phyloP scores from a whole-genome alignment of 2,797 vertebrate genomes.

The Hoplostethus mediterraneus region DNA sequence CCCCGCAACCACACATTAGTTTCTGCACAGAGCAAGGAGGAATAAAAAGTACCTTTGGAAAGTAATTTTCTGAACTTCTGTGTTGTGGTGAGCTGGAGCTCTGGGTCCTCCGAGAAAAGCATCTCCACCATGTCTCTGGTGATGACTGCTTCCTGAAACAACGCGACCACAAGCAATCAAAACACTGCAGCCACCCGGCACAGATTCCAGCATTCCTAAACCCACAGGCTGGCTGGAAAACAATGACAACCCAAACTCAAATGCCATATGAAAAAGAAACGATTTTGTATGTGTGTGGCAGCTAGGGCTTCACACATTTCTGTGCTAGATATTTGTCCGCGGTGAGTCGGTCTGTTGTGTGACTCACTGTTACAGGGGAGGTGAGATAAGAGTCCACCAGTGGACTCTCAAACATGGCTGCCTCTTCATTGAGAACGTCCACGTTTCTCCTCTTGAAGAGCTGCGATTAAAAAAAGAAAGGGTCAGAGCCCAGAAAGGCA shows the following conservation, averaged over 20 bases:
- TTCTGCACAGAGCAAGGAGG: background rate
- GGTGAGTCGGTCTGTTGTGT: background rate
- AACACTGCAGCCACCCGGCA: conserved; percentile 7
- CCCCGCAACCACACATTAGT: background rate
- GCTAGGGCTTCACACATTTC: no score
- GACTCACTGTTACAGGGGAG: conserved; percentile 89
- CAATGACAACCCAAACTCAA: background rate
- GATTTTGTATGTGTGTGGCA: background rate
- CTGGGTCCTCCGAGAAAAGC: conserved; percentile 97
- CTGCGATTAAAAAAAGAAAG: conserved; percentile 70
- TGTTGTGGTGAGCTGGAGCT: conserved; percentile 94
- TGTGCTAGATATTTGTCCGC: no score
- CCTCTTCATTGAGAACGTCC: conserved; percentile 93
- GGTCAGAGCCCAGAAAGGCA: background rate
- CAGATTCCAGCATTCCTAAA: background rate
- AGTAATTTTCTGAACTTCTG: conserved; percentile 98
- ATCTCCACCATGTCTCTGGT: conserved; percentile 98
- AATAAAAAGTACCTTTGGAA: conserved; percentile 91
- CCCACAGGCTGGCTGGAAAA: background rate
- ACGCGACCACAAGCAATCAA: conserved; percentile 7
- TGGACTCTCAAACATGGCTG: conserved; percentile 92
- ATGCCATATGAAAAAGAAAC: background rate
- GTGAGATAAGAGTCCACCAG: conserved; percentile 92
- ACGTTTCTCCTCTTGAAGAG: conserved; percentile 99
- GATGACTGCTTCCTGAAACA: conserved; percentile 93